Percentiles rank a stretch among this genome's conserved stretches.
Conservation (phyloP, 2,113 vertebrate genomes). For the Heteronetta atricapilla region DNA sequence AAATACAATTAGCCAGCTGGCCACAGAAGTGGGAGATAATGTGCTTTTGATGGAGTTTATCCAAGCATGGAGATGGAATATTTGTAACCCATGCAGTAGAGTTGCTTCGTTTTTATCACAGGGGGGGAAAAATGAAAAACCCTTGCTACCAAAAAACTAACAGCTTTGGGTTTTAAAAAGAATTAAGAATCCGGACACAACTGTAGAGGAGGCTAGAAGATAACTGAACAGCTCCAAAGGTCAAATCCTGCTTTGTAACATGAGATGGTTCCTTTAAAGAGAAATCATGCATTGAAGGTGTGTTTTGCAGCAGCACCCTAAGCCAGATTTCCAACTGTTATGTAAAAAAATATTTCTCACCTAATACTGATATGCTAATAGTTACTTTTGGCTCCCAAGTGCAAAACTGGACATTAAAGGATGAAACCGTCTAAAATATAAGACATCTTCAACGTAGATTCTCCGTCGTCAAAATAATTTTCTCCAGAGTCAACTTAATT, state of each 20-base stretch:
- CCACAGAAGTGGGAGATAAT: constrained; percentile 88
- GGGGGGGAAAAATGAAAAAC: constrained; percentile 52
- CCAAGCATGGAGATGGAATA: constrained; percentile 92
- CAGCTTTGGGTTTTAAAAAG: constrained; percentile 50
- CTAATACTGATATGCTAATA: neutral
- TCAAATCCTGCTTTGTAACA: neutral
- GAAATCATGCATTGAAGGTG: neutral
- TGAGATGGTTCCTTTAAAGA: neutral
- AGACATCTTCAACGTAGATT: neutral
- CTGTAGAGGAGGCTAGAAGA: neutral
- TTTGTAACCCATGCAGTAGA: constrained; percentile 80
- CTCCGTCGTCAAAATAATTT: neutral
- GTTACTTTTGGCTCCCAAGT: neutral
- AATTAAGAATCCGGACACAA: neutral
- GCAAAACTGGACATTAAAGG: neutral
- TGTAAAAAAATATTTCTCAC: neutral
- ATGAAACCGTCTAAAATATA: neutral
- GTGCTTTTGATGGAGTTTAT: constrained; percentile 98
- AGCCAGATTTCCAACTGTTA: neutral
- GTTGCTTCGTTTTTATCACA: constrained; percentile 55
- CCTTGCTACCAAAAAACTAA: constrained; percentile 27
- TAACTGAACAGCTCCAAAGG: neutral
- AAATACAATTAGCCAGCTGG: constrained; percentile 95
- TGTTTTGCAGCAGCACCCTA: neutral
- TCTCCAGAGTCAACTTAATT: constrained; percentile 3